Conservation (phyloP, 2,113 vertebrate species). For the Sinocyclocheilus maitianheensis region DNA sequence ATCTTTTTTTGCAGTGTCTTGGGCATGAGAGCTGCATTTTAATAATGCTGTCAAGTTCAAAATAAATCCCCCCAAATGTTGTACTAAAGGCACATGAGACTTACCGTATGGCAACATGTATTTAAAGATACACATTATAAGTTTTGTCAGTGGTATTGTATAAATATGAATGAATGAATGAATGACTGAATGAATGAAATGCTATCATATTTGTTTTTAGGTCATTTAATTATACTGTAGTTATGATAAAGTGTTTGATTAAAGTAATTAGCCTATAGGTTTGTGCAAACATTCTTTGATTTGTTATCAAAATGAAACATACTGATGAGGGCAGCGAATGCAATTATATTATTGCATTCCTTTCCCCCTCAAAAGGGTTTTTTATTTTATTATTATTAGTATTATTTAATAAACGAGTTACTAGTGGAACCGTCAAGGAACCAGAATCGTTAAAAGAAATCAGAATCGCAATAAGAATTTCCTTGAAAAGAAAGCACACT, state of each 20-base stretch:
- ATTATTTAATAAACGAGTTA: neutral
- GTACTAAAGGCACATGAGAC: no score
- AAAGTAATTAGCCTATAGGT: neutral
- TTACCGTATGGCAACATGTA: no score
- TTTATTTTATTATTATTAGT: neutral
- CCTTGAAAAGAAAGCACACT: neutral
- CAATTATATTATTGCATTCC: neutral
- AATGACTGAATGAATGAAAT: neutral
- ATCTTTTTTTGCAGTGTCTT: no score
- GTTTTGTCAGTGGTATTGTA: neutral
- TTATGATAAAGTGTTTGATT: neutral
- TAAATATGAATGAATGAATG: neutral
- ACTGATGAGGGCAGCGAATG: neutral
- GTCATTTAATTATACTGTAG: neutral
- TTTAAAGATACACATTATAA: neutral
- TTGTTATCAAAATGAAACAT: neutral
- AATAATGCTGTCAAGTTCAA: no score
- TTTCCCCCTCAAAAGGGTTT: neutral
- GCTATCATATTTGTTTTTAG: neutral
- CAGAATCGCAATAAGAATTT: neutral
- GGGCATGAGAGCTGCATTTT: no score
- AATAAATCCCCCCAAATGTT: no score
- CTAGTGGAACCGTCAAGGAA: neutral
- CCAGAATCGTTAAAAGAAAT: neutral
- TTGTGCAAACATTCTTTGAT: neutral